Conservation (phyloP, 2,113 vertebrate genomes). For the Ptyas mucosa region DNA sequence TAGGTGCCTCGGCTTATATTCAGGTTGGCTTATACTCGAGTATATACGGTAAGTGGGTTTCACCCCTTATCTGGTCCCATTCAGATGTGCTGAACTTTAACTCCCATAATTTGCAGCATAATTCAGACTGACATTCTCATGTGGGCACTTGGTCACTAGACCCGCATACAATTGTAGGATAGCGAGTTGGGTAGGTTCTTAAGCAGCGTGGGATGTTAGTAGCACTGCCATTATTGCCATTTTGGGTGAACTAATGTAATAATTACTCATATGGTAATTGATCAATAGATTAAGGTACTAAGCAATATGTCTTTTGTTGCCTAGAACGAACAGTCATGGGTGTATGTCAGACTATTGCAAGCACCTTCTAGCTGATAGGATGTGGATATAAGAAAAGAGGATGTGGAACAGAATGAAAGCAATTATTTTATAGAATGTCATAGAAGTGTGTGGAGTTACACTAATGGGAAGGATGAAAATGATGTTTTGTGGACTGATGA, state of each 20-base stretch:
- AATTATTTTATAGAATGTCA: background rate
- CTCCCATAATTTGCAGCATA: background rate
- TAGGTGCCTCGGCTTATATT: too few relatives aligned
- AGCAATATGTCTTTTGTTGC: background rate
- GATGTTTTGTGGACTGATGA: background rate
- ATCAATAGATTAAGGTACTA: too few relatives aligned
- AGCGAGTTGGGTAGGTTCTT: background rate
- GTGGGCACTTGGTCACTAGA: background rate
- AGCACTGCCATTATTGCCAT: background rate
- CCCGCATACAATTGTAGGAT: background rate
- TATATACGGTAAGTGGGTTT: too few relatives aligned
- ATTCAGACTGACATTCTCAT: background rate
- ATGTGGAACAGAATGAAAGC: background rate
- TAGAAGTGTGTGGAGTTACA: background rate
- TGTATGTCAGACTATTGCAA: background rate
- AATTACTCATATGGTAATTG: background rate
- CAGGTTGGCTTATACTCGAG: too few relatives aligned
- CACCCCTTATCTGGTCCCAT: background rate
- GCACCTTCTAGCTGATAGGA: background rate
- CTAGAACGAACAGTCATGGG: background rate
- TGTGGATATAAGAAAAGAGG: background rate
- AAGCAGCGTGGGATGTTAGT: background rate
- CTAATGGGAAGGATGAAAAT: background rate
- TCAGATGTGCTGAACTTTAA: background rate
- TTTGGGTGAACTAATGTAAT: background rate